phyloP scores from a whole-genome alignment of 1,140 invertebrate species.

The Bilobella aurantiaca region DNA sequence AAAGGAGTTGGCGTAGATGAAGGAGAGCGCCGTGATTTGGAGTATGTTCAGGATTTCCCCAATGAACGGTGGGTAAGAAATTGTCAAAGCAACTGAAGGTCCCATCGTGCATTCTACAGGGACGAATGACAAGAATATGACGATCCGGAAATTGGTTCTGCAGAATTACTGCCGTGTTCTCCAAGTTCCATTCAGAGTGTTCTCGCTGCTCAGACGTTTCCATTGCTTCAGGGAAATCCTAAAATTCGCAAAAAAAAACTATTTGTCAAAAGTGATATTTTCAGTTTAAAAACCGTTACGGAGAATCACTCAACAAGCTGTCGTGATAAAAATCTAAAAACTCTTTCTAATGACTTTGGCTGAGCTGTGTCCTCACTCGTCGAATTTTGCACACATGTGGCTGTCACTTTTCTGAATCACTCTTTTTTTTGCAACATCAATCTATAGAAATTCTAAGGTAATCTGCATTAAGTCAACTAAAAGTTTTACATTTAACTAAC shows the following conservation, averaged over 20 bases:
- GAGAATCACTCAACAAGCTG: too few species aligned
- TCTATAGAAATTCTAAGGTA: too few species aligned
- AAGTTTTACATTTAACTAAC: too few species aligned
- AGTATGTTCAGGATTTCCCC: constrained; percentile 59
- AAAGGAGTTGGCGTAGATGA: constrained; percentile 53
- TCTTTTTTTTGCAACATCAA: too few species aligned
- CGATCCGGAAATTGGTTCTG: constrained; percentile 55
- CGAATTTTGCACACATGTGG: too few species aligned
- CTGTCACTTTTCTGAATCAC: too few species aligned
- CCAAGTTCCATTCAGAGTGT: constrained; percentile 21
- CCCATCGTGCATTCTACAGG: constrained; percentile 62
- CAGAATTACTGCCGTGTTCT: constrained; percentile 50
- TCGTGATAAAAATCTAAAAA: too few species aligned
- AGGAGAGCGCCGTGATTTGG: constrained; percentile 55
- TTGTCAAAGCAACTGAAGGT: constrained; percentile 78
- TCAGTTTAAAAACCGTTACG: too few species aligned
- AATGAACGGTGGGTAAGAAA: constrained; percentile 65
- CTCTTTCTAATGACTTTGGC: too few species aligned
- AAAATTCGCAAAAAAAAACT: constrained; percentile 13
- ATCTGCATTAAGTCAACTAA: too few species aligned
- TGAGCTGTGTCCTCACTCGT: too few species aligned
- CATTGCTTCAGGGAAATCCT: constrained; percentile 62
- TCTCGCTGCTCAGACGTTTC: constrained; percentile 25
- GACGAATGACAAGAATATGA: constrained; percentile 62
- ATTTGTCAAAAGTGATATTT: neutral